phyloP scores from a whole-genome alignment of 53 echinoderm and acorn worm genomes.

The Paelopatides confundens region DNA sequence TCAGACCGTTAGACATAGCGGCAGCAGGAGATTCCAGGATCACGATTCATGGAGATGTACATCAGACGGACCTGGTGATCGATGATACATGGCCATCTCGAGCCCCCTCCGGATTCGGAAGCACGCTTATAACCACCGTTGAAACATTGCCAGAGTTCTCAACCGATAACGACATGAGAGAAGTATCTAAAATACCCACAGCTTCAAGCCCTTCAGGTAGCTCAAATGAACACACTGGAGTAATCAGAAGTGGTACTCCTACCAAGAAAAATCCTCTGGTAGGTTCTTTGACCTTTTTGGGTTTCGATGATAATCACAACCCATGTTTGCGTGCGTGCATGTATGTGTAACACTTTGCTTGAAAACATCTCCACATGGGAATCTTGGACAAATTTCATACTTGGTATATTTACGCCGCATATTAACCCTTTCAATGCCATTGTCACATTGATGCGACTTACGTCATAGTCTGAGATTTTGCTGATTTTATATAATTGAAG shows the following conservation, averaged over 20 bases:
- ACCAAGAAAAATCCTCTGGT: constrained; percentile 59
- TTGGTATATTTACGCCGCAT: no score
- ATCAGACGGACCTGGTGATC: background rate
- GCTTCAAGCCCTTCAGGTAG: background rate
- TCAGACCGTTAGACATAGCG: constrained; percentile 77
- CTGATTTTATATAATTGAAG: no score
- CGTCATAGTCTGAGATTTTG: no score
- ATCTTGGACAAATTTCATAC: no score
- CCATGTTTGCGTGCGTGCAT: no score
- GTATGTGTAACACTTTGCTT: no score
- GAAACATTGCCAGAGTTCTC: constrained; percentile 42
- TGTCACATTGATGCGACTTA: no score
- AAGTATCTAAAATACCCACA: constrained; percentile 1
- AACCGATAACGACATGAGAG: constrained; percentile 17
- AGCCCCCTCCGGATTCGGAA: background rate
- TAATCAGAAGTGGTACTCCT: constrained; percentile 11
- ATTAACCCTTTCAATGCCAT: no score
- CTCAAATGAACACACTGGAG: background rate
- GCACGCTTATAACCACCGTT: background rate
- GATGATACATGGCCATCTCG: constrained; percentile 15
- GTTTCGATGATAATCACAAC: no score
- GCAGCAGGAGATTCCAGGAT: constrained; percentile 66
- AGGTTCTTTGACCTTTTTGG: background rate
- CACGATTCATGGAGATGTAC: constrained; percentile 73
- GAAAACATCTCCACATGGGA: no score